These are phyloP conservation scores for Diuraphis noxia DNA, from an alignment of 1,140 invertebrate species.

Conservation along the genomic window DNA sequence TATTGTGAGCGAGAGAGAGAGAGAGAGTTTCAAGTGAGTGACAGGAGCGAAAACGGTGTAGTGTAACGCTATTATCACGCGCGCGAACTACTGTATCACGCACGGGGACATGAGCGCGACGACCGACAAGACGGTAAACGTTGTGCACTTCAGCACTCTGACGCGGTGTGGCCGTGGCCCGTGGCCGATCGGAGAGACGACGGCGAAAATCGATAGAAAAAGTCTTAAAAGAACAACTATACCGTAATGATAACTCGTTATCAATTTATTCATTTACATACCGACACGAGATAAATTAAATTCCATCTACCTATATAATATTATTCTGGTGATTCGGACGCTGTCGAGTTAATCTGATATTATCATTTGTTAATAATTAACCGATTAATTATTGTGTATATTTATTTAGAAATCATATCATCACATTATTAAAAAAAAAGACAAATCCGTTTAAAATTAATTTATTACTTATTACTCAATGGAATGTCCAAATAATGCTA, in stretches of 20 bases:
- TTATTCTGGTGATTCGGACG: not conserved
- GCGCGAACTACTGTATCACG: too few species aligned
- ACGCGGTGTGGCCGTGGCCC: too few species aligned
- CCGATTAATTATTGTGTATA: too few species aligned
- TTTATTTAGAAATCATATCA: too few species aligned
- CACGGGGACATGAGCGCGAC: not conserved
- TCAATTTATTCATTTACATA: not conserved
- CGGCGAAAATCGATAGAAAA: not conserved
- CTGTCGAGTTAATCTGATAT: not conserved
- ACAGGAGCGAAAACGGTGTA: not conserved
- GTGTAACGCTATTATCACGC: not conserved
- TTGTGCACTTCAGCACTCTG: not conserved
- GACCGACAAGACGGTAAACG: not conserved
- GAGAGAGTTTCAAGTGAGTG: not conserved
- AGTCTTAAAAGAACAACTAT: conserved; percentile 9
- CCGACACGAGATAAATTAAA: too few species aligned
- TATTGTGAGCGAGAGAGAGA: not conserved
- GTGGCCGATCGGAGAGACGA: not conserved
- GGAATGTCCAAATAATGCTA: too few species aligned
- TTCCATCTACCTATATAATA: too few species aligned
- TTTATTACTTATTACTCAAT: too few species aligned
- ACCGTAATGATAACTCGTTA: not conserved
- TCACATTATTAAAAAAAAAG: too few species aligned
- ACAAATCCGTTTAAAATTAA: too few species aligned
- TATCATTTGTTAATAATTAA: not conserved